Evolutionary conservation across 1,140 invertebrate species (phyloP).

Genomic region (Fopius arisanus): DNA sequence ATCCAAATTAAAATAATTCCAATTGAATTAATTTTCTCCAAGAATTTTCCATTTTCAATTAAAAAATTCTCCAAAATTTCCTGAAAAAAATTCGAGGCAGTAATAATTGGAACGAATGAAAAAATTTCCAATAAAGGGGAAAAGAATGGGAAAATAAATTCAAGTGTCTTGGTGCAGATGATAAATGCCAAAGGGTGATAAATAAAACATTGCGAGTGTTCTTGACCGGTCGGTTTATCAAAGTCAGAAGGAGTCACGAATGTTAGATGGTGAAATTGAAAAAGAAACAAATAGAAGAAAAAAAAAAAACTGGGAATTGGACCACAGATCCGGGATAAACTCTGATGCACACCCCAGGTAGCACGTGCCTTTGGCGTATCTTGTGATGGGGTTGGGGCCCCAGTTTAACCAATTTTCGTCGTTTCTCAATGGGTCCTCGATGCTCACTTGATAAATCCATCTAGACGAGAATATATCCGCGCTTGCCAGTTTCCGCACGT

Average conservation of each 20-base stretch:
- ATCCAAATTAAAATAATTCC: no score
- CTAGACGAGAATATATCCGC: slow-evolving; percentile 40
- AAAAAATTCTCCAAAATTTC: no score
- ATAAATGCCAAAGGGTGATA: neutral
- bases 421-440: slow-evolving; percentile 45
- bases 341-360: slow-evolving; percentile 4
- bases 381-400: slow-evolving; percentile 6
- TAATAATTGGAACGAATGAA: no score
- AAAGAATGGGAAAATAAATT: no score
- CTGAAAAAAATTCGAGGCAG: no score
- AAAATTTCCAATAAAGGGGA: no score
- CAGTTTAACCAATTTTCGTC: slow-evolving; percentile 43
- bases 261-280: no score
- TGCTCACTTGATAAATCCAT: slow-evolving; percentile 50
- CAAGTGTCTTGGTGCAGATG: no score
- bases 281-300: neutral
- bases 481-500: slow-evolving; percentile 53
- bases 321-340: neutral
- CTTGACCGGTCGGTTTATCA: neutral
- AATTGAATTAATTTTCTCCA: no score
- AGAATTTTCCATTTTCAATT: no score
- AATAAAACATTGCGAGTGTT: neutral
- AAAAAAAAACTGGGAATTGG: neutral
- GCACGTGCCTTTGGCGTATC: neutral
- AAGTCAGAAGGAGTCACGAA: slow-evolving; percentile 5